Evolutionary conservation across 2,888 invertebrate species (phyloP).

Genomic region (Tetragonula carbonaria): DNA sequence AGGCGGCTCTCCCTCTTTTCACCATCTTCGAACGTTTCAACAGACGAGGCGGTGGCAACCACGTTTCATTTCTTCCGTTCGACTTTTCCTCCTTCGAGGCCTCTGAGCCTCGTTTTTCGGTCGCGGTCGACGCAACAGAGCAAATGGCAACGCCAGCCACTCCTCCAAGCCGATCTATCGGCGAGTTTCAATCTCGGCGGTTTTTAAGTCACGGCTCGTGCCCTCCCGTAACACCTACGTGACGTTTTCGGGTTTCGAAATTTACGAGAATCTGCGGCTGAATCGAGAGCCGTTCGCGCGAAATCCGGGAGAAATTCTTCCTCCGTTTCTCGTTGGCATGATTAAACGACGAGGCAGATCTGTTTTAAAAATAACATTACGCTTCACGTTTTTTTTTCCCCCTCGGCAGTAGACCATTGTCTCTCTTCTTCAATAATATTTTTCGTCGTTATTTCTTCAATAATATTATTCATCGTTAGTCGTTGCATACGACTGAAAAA

Average conservation of each 20-base stretch:
- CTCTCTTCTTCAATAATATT: too few relatives aligned
- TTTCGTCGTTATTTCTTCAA: too few relatives aligned
- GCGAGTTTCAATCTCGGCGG: conserved; percentile 46
- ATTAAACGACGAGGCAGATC: too few relatives aligned
- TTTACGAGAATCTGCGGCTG: not conserved
- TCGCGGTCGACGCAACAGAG: conserved; percentile 9
- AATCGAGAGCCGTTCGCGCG: not conserved
- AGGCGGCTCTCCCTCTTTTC: not conserved
- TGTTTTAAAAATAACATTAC: too few relatives aligned
- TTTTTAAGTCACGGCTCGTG: conserved; percentile 47
- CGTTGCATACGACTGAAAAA: too few relatives aligned
- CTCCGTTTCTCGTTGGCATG: not conserved
- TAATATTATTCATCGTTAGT: too few relatives aligned
- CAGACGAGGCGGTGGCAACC: not conserved
- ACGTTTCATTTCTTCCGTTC: conserved; percentile 38
- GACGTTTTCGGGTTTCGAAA: not conserved
- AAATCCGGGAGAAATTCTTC: not conserved
- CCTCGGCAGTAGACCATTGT: too few relatives aligned
- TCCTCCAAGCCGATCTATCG: not conserved
- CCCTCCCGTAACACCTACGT: conserved; percentile 11
- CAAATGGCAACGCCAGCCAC: conserved; percentile 19
- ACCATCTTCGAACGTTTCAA: conserved; percentile 12
- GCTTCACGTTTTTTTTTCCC: too few relatives aligned
- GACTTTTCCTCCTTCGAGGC: conserved; percentile 7
- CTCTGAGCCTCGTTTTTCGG: conserved; percentile 1